phyloP scores from a whole-genome alignment of 2,113 vertebrate genomes.

The Austrofundulus limnaeus region DNA sequence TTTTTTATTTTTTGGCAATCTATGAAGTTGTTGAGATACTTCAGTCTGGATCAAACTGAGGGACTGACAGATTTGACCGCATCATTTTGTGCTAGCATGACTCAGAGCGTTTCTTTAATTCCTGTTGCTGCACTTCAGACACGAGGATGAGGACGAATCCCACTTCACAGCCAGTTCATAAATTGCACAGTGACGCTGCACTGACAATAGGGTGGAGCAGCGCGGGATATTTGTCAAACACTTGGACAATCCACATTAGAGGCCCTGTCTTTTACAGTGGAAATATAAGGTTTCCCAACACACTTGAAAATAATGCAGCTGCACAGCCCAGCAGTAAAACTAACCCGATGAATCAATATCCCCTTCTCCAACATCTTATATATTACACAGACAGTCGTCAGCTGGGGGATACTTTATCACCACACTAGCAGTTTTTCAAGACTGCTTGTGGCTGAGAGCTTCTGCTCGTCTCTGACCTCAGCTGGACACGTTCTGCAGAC shows the following conservation, averaged over 20 bases:
- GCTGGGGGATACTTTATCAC: slow-evolving; percentile 69
- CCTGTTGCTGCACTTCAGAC: slow-evolving; percentile 21
- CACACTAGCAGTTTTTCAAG: slow-evolving; percentile 52
- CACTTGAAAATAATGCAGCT: slow-evolving; percentile 54
- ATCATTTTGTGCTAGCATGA: neutral
- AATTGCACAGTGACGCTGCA: slow-evolving; percentile 11
- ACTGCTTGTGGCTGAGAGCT: slow-evolving; percentile 50
- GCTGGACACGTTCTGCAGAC: slow-evolving; percentile 19
- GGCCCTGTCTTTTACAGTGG: slow-evolving; percentile 38
- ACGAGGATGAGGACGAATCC: slow-evolving; percentile 12
- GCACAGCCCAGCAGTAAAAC: slow-evolving; percentile 64
- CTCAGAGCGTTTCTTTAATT: slow-evolving; percentile 8
- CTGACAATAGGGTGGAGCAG: slow-evolving; percentile 20
- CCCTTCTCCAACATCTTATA: slow-evolving; percentile 62
- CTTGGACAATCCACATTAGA: slow-evolving; percentile 38
- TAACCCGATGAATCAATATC: slow-evolving; percentile 67
- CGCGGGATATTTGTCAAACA: slow-evolving; percentile 33
- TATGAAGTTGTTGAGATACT: neutral
- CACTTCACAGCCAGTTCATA: slow-evolving; percentile 30
- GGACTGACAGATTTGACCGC: neutral
- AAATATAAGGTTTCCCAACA: slow-evolving; percentile 69
- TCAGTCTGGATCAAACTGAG: neutral
- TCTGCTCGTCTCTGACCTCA: slow-evolving; percentile 56
- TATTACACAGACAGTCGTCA: slow-evolving; percentile 72
- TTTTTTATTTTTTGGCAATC: too few species aligned